phyloP scores from a whole-genome alignment of 2,888 invertebrate genomes.

The Pasiphila rectangulata region DNA sequence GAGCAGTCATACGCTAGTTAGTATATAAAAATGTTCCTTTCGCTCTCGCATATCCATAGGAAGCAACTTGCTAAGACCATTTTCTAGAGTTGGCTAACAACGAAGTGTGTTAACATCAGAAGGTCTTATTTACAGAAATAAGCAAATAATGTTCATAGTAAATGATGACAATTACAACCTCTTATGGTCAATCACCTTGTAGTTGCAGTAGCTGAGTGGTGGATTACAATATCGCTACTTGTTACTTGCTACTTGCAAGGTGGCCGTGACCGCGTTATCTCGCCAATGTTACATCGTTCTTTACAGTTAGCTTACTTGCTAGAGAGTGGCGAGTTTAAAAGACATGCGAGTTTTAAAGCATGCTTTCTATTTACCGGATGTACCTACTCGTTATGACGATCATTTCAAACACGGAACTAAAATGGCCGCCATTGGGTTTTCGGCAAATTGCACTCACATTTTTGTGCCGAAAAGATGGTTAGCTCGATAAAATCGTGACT shows the following conservation, averaged over 20 bases:
- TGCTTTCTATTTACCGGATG: neutral
- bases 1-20: too few relatives aligned
- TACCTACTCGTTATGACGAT: neutral
- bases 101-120: too few relatives aligned
- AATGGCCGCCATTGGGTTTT: neutral
- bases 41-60: too few relatives aligned
- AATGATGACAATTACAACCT: constrained; percentile 11
- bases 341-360: neutral
- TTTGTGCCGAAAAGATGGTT: too few relatives aligned
- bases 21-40: too few relatives aligned
- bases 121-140: constrained; percentile 10
- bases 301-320: constrained; percentile 5
- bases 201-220: too few relatives aligned
- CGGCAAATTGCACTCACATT: neutral
- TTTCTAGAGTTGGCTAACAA: too few relatives aligned
- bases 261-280: constrained; percentile 20
- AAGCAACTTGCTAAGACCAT: too few relatives aligned
- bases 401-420: too few relatives aligned
- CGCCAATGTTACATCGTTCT: constrained; percentile 9
- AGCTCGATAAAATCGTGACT: too few relatives aligned
- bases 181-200: constrained; percentile 23
- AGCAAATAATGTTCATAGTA: neutral
- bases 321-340: constrained; percentile 1
- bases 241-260: neutral
- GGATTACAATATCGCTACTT: constrained; percentile 17